phyloP scores from a whole-genome alignment of 2,888 invertebrate species.

The Crepidodera aurea region DNA sequence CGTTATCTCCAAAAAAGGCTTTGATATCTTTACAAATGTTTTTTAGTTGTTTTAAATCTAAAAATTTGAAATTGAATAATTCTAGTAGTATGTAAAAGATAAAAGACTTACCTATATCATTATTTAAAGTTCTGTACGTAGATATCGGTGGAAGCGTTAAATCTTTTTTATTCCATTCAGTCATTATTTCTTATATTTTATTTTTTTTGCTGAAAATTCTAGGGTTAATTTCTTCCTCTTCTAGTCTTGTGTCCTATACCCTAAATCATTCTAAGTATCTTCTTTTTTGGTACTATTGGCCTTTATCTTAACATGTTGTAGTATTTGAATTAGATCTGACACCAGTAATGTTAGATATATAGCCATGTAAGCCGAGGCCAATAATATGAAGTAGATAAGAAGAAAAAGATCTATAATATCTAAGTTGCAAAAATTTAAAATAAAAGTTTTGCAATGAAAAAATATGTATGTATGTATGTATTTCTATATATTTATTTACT shows the following conservation, averaged over 20 bases:
- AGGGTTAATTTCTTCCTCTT: not conserved
- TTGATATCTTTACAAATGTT: conserved; percentile 45
- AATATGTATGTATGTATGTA: too few species aligned
- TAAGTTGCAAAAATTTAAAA: too few species aligned
- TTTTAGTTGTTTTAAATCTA: conserved; percentile 45
- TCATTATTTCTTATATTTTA: conserved; percentile 35
- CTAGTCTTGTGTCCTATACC: not conserved
- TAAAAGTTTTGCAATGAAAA: too few species aligned
- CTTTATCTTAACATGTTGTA: too few species aligned
- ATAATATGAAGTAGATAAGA: too few species aligned
- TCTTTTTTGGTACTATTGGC: too few species aligned
- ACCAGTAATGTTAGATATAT: too few species aligned
- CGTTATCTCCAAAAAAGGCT: conserved; percentile 49
- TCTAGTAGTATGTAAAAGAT: not conserved
- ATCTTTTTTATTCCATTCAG: conserved; percentile 48
- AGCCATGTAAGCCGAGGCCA: too few species aligned
- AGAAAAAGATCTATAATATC: too few species aligned
- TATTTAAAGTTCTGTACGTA: conserved; percentile 39
- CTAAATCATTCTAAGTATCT: too few species aligned
- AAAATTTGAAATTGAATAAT: conserved; percentile 28
- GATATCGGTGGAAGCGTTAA: conserved; percentile 48
- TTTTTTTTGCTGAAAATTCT: not conserved
- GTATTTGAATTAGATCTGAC: too few species aligned
- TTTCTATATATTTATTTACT: too few species aligned
- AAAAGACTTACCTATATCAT: conserved; percentile 41